Evolutionary conservation across 2,797 vertebrate genomes (phyloP).

Genomic region (Manis crassicaudata): DNA sequence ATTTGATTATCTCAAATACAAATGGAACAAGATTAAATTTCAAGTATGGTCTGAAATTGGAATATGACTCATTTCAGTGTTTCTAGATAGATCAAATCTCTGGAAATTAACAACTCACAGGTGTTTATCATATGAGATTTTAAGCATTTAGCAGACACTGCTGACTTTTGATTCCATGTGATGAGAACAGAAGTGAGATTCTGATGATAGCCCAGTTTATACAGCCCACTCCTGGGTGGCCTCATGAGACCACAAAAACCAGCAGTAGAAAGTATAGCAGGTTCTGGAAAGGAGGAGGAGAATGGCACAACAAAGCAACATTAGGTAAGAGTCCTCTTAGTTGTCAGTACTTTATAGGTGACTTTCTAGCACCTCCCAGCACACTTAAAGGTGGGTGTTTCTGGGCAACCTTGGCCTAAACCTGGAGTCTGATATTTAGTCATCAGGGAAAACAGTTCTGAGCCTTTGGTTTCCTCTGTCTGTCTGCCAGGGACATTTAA

Average conservation of each 20-base stretch:
- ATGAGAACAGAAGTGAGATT: neutral
- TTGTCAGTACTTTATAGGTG: neutral
- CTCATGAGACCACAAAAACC: neutral
- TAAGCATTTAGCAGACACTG: neutral
- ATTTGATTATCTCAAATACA: neutral
- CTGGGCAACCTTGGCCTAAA: neutral
- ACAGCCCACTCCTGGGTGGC: neutral
- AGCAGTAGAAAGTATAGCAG: neutral
- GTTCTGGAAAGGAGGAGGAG: neutral
- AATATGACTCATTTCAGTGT: neutral
- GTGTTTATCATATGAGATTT: neutral
- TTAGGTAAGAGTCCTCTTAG: neutral
- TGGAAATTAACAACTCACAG: neutral
- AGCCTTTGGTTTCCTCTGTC: conserved; percentile 40
- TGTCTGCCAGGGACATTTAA: conserved; percentile 53
- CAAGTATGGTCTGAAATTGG: neutral
- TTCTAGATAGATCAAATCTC: neutral
- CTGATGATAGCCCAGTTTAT: neutral
- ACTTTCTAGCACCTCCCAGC: neutral
- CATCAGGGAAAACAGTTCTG: conserved; percentile 16
- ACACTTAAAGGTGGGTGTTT: neutral
- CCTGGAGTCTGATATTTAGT: conserved; percentile 21
- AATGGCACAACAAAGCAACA: neutral
- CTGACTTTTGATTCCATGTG: neutral
- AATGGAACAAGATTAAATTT: neutral